Evolutionary conservation across 2,888 invertebrate species (phyloP).

Genomic region (Eulithis testata): DNA sequence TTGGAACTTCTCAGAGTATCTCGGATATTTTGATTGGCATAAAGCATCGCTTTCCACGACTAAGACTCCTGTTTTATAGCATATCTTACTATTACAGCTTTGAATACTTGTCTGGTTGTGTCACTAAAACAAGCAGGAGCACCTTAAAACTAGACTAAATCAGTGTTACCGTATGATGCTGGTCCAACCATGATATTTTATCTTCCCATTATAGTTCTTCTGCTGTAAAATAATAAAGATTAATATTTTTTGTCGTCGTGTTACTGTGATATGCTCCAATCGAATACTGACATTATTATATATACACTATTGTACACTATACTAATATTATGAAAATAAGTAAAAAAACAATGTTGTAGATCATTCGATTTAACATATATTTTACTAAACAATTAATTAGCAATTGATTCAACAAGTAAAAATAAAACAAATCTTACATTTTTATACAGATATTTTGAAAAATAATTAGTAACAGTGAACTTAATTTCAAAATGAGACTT

Average conservation of each 20-base stretch:
- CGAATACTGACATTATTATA: no score
- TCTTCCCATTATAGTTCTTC: slow-evolving; percentile 18
- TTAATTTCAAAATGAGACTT: no score
- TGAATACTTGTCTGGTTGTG: neutral
- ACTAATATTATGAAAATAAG: no score
- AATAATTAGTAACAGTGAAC: no score
- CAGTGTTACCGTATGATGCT: slow-evolving; percentile 18
- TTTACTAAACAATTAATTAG: no score
- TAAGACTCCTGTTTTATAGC: neutral
- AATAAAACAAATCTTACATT: no score
- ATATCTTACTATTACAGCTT: neutral
- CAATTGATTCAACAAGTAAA: no score
- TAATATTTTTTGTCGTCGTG: neutral
- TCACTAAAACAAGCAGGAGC: neutral
- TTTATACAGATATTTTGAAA: no score
- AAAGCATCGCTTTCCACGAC: neutral
- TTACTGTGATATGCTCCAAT: neutral
- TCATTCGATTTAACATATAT: no score
- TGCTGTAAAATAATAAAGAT: slow-evolving; percentile 27
- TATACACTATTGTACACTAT: no score
- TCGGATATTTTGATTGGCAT: neutral
- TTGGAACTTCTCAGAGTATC: no score
- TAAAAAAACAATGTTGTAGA: no score
- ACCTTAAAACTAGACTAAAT: slow-evolving; percentile 9
- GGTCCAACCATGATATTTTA: slow-evolving; percentile 15